phyloP scores from a whole-genome alignment of 2,888 invertebrate species.

The Ennomos fuscantarius region DNA sequence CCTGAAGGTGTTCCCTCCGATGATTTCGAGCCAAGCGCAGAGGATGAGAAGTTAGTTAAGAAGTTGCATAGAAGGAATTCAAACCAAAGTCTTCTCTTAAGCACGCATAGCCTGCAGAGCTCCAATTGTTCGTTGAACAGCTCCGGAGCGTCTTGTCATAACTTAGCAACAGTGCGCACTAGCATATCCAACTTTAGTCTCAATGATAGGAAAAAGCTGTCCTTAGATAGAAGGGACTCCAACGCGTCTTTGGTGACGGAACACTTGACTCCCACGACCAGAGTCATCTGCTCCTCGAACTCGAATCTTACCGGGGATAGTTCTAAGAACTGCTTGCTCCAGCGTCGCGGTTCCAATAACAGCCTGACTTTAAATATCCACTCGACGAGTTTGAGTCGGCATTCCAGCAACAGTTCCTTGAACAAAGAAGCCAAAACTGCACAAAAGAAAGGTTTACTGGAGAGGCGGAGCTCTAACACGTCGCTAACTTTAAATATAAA shows the following conservation, averaged over 20 bases:
- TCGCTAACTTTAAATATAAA: conserved; percentile 92
- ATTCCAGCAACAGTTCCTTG: conserved; percentile 85
- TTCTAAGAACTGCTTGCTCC: conserved; percentile 88
- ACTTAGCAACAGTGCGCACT: conserved; percentile 71
- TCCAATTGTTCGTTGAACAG: conserved; percentile 82
- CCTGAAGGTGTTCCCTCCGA: conserved; percentile 90
- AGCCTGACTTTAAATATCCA: conserved; percentile 92
- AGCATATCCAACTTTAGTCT: conserved; percentile 79
- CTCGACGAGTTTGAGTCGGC: conserved; percentile 78
- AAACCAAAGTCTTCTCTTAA: conserved; percentile 86
- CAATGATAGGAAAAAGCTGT: conserved; percentile 85
- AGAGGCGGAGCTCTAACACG: conserved; percentile 95
- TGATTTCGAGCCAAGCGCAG: conserved; percentile 82
- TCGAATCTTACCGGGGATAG: conserved; percentile 69
- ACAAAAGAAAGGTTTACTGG: conserved; percentile 89
- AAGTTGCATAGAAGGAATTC: conserved; percentile 86
- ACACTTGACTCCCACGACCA: conserved; percentile 68
- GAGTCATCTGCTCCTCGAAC: conserved; percentile 81
- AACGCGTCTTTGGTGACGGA: conserved; percentile 92
- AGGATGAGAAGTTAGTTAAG: conserved; percentile 74
- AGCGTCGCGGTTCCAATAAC: conserved; percentile 94
- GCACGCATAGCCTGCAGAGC: conserved; percentile 81
- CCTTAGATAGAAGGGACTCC: conserved; percentile 93
- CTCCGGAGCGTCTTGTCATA: conserved; percentile 75
- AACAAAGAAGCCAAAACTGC: conserved; percentile 73